Conservation (phyloP, 2,113 vertebrate genomes). For the Enhydra lutris region DNA sequence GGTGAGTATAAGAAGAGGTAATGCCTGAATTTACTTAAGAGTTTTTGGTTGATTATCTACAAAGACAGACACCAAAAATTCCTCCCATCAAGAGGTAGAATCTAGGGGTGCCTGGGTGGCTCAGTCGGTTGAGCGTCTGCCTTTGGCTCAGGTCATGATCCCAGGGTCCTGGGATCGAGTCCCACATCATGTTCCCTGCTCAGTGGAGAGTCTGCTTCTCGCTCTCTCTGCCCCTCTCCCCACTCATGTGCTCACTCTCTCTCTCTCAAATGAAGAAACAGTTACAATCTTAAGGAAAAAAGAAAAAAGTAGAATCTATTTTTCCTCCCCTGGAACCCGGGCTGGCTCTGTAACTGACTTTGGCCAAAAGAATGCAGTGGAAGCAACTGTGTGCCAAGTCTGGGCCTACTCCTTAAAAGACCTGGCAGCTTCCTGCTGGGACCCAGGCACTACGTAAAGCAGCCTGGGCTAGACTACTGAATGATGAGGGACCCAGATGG, state of each 20-base stretch:
- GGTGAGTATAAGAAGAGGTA: background rate
- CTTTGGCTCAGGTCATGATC: background rate
- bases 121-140: background rate
- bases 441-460: background rate
- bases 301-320: background rate
- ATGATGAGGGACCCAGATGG: background rate
- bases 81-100: background rate
- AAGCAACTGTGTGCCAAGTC: background rate
- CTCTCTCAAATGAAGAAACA: background rate
- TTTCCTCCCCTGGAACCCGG: background rate
- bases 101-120: background rate
- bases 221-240: background rate
- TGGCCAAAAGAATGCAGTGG: background rate
- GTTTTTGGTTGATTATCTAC: background rate
- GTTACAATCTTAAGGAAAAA: background rate
- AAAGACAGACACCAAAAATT: constrained; percentile 11
- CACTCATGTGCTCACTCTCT: background rate
- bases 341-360: background rate
- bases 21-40: constrained; percentile 7
- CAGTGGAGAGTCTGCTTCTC: background rate
- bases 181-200: too few species aligned
- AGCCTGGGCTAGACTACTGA: background rate
- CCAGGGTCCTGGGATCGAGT: too few species aligned
- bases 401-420: background rate
- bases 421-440: background rate